Evolutionary conservation across 2,797 vertebrate species (phyloP).

Genomic region (Denticeps clupeoides): DNA sequence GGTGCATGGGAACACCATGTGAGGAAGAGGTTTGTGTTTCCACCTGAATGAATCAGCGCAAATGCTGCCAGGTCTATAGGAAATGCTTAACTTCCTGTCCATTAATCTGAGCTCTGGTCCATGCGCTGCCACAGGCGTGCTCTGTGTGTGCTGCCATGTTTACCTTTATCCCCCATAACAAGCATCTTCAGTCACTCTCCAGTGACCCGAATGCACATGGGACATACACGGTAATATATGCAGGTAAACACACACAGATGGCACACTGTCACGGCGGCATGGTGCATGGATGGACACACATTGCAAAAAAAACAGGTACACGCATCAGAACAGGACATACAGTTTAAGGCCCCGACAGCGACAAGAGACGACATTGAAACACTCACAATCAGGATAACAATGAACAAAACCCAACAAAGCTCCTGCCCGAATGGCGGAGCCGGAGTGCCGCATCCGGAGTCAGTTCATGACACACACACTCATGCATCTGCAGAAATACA

Average conservation of each 20-base stretch:
- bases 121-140: constrained; percentile 25
- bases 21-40: constrained; percentile 13
- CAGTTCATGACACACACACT: too few species aligned
- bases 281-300: too few species aligned
- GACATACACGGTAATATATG: not conserved
- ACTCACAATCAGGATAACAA: too few species aligned
- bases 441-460: too few species aligned
- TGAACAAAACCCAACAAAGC: too few species aligned
- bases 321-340: not conserved
- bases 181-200: constrained; percentile 14
- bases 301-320: not conserved
- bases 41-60: constrained; percentile 23
- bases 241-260: not conserved
- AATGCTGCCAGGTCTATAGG: constrained; percentile 28
- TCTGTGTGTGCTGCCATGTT: not conserved
- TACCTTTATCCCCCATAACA: not conserved
- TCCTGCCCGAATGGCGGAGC: too few species aligned
- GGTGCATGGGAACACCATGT: constrained; percentile 4
- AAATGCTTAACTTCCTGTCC: constrained; percentile 43
- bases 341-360: too few species aligned
- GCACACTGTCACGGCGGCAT: too few species aligned
- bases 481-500: too few species aligned
- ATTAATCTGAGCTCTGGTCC: constrained; percentile 20
- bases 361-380: too few species aligned
- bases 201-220: not conserved